Conservation (phyloP, 2,888 invertebrate genomes). For the Nymphalis urticae region DNA sequence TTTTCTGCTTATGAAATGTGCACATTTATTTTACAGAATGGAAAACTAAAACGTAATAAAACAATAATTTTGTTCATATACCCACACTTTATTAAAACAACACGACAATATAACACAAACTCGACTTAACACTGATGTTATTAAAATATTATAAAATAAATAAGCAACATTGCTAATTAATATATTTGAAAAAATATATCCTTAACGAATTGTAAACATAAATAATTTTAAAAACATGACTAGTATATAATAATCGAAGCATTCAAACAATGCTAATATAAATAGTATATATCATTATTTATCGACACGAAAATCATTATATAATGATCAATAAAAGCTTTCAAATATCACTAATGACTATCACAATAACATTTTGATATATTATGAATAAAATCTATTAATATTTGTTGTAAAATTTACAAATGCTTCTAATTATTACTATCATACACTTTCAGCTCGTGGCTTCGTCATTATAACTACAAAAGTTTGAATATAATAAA, state of each 20-base stretch:
- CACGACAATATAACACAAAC: conserved; percentile 33
- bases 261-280: conserved; percentile 1
- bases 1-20: too few species aligned
- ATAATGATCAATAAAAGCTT: conserved; percentile 48
- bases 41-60: conserved; percentile 43
- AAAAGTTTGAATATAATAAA: conserved; percentile 4
- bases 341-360: conserved; percentile 65
- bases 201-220: not conserved
- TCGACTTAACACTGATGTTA: not conserved
- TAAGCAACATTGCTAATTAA: not conserved
- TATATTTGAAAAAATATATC: not conserved
- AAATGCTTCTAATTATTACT: conserved; percentile 67
- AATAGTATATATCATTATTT: conserved; percentile 15
- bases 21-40: too few species aligned
- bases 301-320: conserved; percentile 33
- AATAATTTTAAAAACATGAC: conserved; percentile 7
- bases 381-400: conserved; percentile 24
- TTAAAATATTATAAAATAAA: conserved; percentile 5
- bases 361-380: conserved; percentile 52
- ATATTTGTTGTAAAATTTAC: conserved; percentile 52
- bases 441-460: conserved; percentile 68
- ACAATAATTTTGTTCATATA: conserved; percentile 72
- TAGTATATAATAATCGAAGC: not conserved
- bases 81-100: conserved; percentile 78
- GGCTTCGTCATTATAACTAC: conserved; percentile 42